phyloP scores from a whole-genome alignment of 2,888 invertebrate genomes.

The Smittia sp. region DNA sequence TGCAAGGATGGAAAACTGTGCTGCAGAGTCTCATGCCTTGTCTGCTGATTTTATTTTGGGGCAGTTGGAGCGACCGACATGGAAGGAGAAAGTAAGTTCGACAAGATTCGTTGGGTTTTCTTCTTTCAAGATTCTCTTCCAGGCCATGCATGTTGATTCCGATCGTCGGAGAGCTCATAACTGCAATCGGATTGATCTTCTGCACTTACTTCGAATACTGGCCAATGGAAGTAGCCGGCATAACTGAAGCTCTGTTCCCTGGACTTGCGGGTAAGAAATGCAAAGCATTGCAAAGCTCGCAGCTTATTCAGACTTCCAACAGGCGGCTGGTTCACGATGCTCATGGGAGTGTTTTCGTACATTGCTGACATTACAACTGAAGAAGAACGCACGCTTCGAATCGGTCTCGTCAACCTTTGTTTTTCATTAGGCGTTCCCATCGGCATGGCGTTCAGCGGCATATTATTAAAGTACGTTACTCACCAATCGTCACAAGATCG shows the following conservation, averaged over 20 bases:
- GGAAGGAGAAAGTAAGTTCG: conserved; percentile 52
- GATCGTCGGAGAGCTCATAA: conserved; percentile 75
- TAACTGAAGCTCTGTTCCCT: conserved; percentile 78
- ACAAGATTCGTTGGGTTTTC: neutral
- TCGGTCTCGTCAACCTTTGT: conserved; percentile 85
- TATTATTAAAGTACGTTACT: conserved; percentile 59
- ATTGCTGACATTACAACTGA: conserved; percentile 82
- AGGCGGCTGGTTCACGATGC: conserved; percentile 86
- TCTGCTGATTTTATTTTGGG: conserved; percentile 74
- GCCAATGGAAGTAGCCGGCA: conserved; percentile 76
- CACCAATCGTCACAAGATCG: neutral
- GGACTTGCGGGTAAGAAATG: conserved; percentile 59
- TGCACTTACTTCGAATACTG: conserved; percentile 77
- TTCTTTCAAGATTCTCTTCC: neutral
- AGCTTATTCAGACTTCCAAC: neutral
- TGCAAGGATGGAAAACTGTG: conserved; percentile 83
- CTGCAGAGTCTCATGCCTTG: conserved; percentile 73
- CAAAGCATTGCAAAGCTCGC: neutral
- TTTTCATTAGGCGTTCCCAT: conserved; percentile 84
- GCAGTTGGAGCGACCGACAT: conserved; percentile 71
- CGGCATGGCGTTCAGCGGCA: conserved; percentile 84
- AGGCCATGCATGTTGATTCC: conserved; percentile 77
- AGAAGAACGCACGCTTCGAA: conserved; percentile 77
- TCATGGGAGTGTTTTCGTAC: conserved; percentile 87
- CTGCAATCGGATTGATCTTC: conserved; percentile 72